Evolutionary conservation across 2,888 invertebrate species (phyloP).

Genomic region (Smittia sp.): DNA sequence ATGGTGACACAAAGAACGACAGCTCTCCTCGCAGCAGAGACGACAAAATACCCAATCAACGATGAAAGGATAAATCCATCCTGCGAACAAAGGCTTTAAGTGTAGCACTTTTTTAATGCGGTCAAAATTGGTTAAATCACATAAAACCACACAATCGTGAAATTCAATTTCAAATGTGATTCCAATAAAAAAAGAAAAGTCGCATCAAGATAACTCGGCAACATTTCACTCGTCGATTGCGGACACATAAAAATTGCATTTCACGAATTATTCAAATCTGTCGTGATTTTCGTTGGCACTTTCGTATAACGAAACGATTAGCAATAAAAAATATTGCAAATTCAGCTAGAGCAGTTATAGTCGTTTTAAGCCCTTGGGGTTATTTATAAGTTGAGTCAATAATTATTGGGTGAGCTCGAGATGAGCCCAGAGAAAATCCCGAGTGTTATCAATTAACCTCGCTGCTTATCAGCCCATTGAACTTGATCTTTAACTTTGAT

Average conservation of each 20-base stretch:
- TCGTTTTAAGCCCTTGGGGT: too few species aligned
- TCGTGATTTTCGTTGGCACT: not conserved
- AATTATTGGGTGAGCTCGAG: too few species aligned
- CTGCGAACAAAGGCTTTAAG: constrained; percentile 9
- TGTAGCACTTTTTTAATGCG: constrained; percentile 14
- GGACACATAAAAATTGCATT: not conserved
- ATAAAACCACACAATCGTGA: constrained; percentile 34
- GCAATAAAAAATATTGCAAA: constrained; percentile 1
- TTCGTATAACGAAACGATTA: too few species aligned
- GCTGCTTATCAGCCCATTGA: too few species aligned
- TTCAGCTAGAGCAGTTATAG: too few species aligned
- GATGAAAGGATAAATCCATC: not conserved
- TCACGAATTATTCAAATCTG: not conserved
- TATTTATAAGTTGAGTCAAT: too few species aligned
- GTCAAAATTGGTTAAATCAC: constrained; percentile 26
- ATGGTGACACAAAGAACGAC: not conserved
- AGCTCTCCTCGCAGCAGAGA: not conserved
- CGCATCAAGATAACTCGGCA: not conserved
- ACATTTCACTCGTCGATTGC: not conserved
- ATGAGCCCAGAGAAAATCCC: not conserved
- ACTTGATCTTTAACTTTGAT: too few species aligned
- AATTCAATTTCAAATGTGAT: constrained; percentile 22
- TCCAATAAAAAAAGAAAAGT: not conserved
- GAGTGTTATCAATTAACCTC: too few species aligned
- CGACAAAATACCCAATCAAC: constrained; percentile 18